Evolutionary conservation across 1,140 invertebrate species (phyloP).

Genomic region (Belonocnema kinseyi): DNA sequence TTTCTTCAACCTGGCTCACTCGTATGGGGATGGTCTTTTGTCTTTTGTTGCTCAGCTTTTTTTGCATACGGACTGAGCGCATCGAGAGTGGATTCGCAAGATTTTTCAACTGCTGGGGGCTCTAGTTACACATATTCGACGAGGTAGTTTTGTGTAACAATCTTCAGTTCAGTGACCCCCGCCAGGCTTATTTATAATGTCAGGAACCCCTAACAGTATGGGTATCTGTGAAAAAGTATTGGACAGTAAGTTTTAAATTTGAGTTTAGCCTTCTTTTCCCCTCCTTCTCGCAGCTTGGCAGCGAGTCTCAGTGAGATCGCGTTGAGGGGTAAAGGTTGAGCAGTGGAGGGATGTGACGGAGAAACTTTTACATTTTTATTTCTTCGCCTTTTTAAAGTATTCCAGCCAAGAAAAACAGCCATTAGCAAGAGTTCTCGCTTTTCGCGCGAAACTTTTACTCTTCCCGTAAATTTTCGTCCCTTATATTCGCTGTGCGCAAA

Average conservation of each 20-base stretch:
- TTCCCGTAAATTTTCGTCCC: constrained; percentile 66
- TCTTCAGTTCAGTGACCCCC: too few relatives aligned
- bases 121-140: too few relatives aligned
- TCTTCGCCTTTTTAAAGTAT: constrained; percentile 72
- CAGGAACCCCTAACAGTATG: too few relatives aligned
- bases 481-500: constrained; percentile 34
- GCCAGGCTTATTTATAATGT: too few relatives aligned
- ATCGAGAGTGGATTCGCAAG: too few relatives aligned
- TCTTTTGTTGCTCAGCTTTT: background rate
- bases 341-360: constrained; percentile 39
- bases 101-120: too few relatives aligned
- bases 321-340: constrained; percentile 39
- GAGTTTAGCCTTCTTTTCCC: too few relatives aligned
- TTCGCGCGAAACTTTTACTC: constrained; percentile 73
- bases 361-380: constrained; percentile 72
- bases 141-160: too few relatives aligned
- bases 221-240: too few relatives aligned
- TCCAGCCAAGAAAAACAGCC: constrained; percentile 74
- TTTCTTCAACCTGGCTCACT: constrained; percentile 7
- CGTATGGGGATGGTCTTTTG: background rate
- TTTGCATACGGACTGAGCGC: too few relatives aligned
- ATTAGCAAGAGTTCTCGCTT: constrained; percentile 75
- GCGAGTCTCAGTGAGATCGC: background rate
- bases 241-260: too few relatives aligned
- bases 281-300: background rate